These are phyloP conservation scores for Falco novaeseelandiae DNA, from an alignment of 2,797 vertebrate species.

Conservation along the genomic window DNA sequence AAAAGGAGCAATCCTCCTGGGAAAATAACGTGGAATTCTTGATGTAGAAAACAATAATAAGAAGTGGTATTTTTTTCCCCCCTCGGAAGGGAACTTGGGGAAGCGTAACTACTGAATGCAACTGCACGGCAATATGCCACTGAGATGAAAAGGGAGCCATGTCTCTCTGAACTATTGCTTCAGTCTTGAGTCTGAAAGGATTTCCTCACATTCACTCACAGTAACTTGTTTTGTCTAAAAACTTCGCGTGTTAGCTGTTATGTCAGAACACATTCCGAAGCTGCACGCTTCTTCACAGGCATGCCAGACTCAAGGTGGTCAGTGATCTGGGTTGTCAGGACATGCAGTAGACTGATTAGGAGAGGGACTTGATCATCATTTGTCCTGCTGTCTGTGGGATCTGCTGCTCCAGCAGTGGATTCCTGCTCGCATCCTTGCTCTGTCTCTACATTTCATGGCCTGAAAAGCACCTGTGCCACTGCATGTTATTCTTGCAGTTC, in stretches of 20 bases:
- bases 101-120: neutral
- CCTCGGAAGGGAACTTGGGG: neutral
- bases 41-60: neutral
- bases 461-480: neutral
- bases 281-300: neutral
- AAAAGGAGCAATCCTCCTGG: neutral
- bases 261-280: neutral
- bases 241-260: neutral
- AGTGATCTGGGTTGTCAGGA: neutral
- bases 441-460: neutral
- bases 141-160: neutral
- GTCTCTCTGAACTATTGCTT: neutral
- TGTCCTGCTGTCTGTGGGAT: neutral
- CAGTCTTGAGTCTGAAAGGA: neutral
- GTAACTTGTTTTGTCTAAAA: neutral
- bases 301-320: neutral
- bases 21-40: neutral
- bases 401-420: neutral
- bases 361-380: neutral
- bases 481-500: neutral
- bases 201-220: neutral
- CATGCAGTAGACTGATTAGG: accelerated
- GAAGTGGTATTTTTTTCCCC: neutral
- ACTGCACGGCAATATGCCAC: neutral
- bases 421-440: neutral